Percentiles rank a stretch among this genome's conserved stretches.
These are phyloP conservation scores for Hipparchia semele DNA, from an alignment of 2,888 invertebrate species.

Conservation along the genomic window DNA sequence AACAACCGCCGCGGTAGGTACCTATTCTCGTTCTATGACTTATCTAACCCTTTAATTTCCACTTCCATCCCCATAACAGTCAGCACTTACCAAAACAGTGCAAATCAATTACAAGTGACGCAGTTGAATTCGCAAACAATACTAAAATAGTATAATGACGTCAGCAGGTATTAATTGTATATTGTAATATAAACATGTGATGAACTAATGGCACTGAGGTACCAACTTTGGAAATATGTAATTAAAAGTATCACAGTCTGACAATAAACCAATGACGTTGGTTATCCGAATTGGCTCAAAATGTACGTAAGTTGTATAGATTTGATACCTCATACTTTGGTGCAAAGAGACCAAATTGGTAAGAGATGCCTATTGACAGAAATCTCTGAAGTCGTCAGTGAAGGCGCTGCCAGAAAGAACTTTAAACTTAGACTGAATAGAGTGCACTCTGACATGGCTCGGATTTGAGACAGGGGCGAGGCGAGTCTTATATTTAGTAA, in stretches of 20 bases:
- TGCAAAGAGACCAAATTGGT: too few relatives aligned
- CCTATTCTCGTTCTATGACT: not conserved
- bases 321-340: too few relatives aligned
- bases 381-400: too few relatives aligned
- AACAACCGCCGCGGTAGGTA: slow-evolving; percentile 17
- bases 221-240: slow-evolving; percentile 11
- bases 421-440: too few relatives aligned
- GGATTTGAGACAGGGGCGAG: too few relatives aligned
- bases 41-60: not conserved
- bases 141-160: slow-evolving; percentile 47
- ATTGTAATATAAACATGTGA: slow-evolving; percentile 40
- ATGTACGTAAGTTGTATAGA: not conserved
- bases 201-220: slow-evolving; percentile 29
- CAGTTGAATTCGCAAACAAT: slow-evolving; percentile 38
- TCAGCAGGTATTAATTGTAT: slow-evolving; percentile 43
- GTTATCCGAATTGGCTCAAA: slow-evolving; percentile 3
- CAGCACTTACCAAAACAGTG: slow-evolving; percentile 18
- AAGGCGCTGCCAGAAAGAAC: too few relatives aligned
- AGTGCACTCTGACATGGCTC: too few relatives aligned
- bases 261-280: slow-evolving; percentile 48
- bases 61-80: slow-evolving; percentile 30
- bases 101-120: slow-evolving; percentile 35
- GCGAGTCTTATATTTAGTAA: too few relatives aligned
- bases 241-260: slow-evolving; percentile 29
- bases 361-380: too few relatives aligned